Evolutionary conservation across 2,113 vertebrate genomes (phyloP).

Genomic region (Phycodurus eques): DNA sequence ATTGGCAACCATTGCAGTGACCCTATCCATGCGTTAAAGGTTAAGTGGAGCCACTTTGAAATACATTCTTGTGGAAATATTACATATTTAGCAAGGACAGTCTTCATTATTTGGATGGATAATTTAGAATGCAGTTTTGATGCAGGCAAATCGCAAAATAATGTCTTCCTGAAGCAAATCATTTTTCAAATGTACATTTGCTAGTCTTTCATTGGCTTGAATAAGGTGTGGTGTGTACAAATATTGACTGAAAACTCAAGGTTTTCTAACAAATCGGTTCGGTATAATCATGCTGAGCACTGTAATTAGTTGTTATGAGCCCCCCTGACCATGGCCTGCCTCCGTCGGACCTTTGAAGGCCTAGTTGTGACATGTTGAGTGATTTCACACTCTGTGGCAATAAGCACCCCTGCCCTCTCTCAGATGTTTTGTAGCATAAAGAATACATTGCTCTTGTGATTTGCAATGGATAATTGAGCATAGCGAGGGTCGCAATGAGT

Average conservation of each 20-base stretch:
- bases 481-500: constrained; percentile 63
- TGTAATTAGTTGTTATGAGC: constrained; percentile 44
- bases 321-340: constrained; percentile 24
- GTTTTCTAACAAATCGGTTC: background rate
- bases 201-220: no score
- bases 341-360: constrained; percentile 25
- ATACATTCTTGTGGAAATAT: constrained; percentile 21
- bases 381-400: constrained; percentile 60
- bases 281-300: constrained; percentile 36
- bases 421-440: constrained; percentile 60
- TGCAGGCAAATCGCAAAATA: constrained; percentile 20
- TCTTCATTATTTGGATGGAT: background rate
- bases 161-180: no score
- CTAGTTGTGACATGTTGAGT: constrained; percentile 60
- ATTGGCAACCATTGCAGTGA: constrained; percentile 52
- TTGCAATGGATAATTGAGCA: constrained; percentile 71
- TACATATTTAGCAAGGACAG: constrained; percentile 13
- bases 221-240: no score
- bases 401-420: constrained; percentile 33
- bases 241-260: no score
- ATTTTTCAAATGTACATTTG: no score
- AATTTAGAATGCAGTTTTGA: constrained; percentile 33
- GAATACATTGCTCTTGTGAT: constrained; percentile 69
- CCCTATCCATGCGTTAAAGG: constrained; percentile 54
- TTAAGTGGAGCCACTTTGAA: constrained; percentile 58